Evolutionary conservation across 1,140 invertebrate genomes (phyloP), one percentile per base, ranked within the genome.

Genomic region (Drosophila pachea): DNA sequence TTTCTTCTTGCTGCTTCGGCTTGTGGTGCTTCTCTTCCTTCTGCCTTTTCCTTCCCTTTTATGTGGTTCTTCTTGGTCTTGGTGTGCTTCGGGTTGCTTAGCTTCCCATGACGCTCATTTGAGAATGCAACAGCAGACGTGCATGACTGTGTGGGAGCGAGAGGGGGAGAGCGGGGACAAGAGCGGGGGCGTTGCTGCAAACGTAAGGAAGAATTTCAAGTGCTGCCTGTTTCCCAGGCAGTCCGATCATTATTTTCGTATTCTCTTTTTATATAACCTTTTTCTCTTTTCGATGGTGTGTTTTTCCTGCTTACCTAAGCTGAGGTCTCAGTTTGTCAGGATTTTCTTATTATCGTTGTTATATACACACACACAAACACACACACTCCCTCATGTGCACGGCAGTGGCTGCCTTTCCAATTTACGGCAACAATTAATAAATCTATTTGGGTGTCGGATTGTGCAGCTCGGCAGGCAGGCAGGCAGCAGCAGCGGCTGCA

Each of bases 91-190:
- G 45, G 22, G 68, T 58, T 72, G 78, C 61, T 84, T 62, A 84
- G 73, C 52, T 84, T 84, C 79, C 79, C 79, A 84, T 84, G 79
- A 84, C 79, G 79, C 56, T 38, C 42, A 9, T 31, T 47, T 33
- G 36, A 36, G 53, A 43, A 14, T 68, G 65, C 73, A 74, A 73
- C 81, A 84, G 79, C 76, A 84, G 84, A 32, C 40, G 5, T n/a
- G 8, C 22, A 35, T 6, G 31, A 54, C 14, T 36, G 64, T 52
- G 54, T 31, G 43, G 48, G 59, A 9, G 61, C 12, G 33, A 58
- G 63, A 45, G 55, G 35, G 59, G 7, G 60, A 16, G 22, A 40
- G 29, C 22, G 32, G 38, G 38, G 7, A 2, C 3, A 4, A 42
- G 33, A 65, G 61, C 29, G 58, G 33, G 42, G 61, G 52, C 43